A percentile compares a stretch with the other conserved stretches of the same genome.
These are phyloP conservation scores for Columbina picui DNA, from an alignment of 2,113 vertebrate genomes.

Conservation along the genomic window DNA sequence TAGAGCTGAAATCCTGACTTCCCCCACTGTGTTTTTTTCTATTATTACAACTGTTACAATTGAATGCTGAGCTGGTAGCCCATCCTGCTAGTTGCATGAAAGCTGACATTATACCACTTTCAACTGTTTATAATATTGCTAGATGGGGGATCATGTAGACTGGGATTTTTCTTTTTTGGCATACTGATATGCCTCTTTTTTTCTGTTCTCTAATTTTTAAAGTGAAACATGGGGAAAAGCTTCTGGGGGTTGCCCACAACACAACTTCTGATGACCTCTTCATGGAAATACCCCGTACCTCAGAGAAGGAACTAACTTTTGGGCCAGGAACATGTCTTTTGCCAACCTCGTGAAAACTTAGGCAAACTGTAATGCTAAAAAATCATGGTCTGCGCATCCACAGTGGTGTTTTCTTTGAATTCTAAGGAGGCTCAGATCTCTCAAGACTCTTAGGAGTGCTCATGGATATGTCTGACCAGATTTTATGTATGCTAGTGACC, in stretches of 20 bases:
- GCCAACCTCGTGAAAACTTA: background rate
- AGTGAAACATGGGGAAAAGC: background rate
- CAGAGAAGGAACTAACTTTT: background rate
- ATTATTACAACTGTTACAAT: background rate
- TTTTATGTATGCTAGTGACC: background rate
- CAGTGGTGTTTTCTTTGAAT: background rate
- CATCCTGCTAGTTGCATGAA: background rate
- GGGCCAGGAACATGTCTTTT: background rate
- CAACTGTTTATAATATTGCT: background rate
- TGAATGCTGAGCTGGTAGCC: slow-evolving; percentile 11
- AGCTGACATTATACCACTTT: background rate
- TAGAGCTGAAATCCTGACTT: background rate
- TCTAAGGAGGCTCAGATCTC: background rate
- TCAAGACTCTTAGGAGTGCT: background rate
- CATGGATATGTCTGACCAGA: background rate
- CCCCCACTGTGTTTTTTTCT: background rate
- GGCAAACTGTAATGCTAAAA: background rate
- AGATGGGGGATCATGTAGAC: background rate
- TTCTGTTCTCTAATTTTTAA: background rate
- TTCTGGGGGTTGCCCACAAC: background rate
- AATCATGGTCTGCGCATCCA: background rate
- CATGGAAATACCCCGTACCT: background rate
- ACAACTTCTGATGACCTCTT: background rate
- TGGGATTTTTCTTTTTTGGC: background rate
- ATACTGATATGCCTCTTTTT: background rate